A percentile compares a stretch with the other conserved stretches of the same genome.
Conservation (phyloP, 2,797 vertebrate species). For the Gallinago nigripennis region DNA sequence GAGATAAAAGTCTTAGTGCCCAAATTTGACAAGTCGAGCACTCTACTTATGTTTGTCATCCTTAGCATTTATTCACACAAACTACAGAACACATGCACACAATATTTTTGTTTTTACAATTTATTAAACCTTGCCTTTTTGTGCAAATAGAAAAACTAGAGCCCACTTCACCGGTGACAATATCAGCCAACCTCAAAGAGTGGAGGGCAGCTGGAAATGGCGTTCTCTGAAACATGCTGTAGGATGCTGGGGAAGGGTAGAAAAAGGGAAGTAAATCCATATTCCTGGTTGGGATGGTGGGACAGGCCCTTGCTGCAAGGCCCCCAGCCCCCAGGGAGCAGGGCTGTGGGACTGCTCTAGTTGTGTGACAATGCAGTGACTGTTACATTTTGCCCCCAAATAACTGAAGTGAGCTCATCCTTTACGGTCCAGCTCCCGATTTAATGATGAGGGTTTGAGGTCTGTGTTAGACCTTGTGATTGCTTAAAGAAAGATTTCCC, state of each 20-base stretch:
- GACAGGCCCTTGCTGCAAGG: background rate
- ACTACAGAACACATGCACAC: background rate
- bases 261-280: background rate
- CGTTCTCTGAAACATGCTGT: background rate
- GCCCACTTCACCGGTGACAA: background rate
- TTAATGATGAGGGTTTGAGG: background rate
- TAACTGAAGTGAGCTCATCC: background rate
- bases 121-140: background rate
- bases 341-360: background rate
- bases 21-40: background rate
- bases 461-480: background rate
- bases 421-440: accelerated
- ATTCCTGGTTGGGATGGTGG: background rate
- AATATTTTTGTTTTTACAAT: background rate
- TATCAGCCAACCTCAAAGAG: background rate
- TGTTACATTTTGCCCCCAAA: accelerated
- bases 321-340: background rate
- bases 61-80: background rate
- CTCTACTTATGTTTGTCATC: background rate
- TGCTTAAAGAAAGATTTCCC: background rate
- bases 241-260: background rate
- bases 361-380: background rate
- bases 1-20: background rate
- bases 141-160: background rate
- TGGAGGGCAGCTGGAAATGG: background rate